phyloP scores from a whole-genome alignment of 2,113 vertebrate species.

The Elachura formosa region DNA sequence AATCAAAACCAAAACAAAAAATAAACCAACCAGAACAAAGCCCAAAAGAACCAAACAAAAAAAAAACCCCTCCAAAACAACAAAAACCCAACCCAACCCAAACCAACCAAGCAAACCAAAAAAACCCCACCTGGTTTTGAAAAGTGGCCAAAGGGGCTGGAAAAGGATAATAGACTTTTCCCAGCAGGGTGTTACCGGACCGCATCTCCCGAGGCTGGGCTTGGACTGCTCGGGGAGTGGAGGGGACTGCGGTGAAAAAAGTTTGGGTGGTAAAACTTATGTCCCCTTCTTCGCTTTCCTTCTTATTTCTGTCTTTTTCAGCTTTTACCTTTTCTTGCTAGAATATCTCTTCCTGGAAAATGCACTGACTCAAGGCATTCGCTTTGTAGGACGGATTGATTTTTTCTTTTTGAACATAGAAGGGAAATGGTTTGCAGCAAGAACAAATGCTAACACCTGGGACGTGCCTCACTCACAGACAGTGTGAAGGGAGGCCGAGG shows the following conservation, averaged over 20 bases:
- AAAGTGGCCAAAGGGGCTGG: neutral
- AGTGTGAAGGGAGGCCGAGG: rapidly evolving
- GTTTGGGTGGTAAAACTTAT: neutral
- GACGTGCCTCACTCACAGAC: neutral
- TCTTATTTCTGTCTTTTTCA: neutral
- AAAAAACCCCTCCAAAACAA: neutral
- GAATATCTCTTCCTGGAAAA: neutral
- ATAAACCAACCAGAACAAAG: neutral
- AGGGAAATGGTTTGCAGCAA: neutral
- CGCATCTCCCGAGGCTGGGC: rapidly evolving
- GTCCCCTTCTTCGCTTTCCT: neutral
- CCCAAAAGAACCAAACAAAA: neutral
- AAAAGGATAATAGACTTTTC: neutral
- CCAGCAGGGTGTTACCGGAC: rapidly evolving
- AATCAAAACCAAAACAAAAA: neutral
- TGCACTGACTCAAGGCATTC: neutral
- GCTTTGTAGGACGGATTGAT: neutral
- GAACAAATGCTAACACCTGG: neutral
- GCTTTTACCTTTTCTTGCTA: neutral
- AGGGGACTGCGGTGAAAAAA: rapidly evolving
- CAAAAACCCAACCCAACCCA: neutral
- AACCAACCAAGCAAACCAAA: neutral
- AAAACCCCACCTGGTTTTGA: neutral
- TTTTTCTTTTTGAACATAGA: neutral
- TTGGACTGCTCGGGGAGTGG: neutral